Evolutionary conservation across 2,797 vertebrate genomes (phyloP), one percentile per base, ranked within the genome.

Genomic region (Meda fulgida): DNA sequence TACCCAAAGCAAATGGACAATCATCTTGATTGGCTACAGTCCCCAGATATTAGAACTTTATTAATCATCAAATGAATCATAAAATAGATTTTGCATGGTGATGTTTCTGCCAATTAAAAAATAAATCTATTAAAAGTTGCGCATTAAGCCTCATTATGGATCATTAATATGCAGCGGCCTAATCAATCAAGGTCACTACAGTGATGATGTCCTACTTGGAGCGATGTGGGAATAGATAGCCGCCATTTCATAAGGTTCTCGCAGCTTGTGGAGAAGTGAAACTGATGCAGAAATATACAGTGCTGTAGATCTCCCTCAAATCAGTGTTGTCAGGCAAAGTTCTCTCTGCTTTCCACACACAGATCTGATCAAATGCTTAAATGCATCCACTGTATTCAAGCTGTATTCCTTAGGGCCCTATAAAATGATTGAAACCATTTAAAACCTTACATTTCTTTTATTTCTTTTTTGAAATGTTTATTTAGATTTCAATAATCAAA

Each of bases 141-240:
- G 78, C 88, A 90, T 93, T 92, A 89, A 92, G 92, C 86, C 84
- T 92, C 80, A 92, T 93, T 93, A 93, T 81, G 70, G 80, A 92
- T 90, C 82, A 72, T 92, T 92, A 91, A 88, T 84, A 91, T 85
- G 80, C 80, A 91, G 73, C 72, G 90, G 88, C 89, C 87, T 92
- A 91, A 92, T 94, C 92, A 92, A 91, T 94, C 92, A 92, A 94
- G 94, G 93, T 93, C 93, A 90, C 75, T 40, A 66, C 34, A n/a
- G 53, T n/a, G 46, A 84, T 81, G 60, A 51, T 53, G 55, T 58
- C 78, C 60, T 67, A 40, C 40, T 83, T 53, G 43, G 60, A 40
- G 60, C 10, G 31, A 66, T 76, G 34, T 76, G 31, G 69, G 60
- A 53, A 66, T 79, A 66, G 40, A 48, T 51, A 53, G 72, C 60